Conservation (phyloP, 2,888 invertebrate genomes). For the Limenitis camilla region DNA sequence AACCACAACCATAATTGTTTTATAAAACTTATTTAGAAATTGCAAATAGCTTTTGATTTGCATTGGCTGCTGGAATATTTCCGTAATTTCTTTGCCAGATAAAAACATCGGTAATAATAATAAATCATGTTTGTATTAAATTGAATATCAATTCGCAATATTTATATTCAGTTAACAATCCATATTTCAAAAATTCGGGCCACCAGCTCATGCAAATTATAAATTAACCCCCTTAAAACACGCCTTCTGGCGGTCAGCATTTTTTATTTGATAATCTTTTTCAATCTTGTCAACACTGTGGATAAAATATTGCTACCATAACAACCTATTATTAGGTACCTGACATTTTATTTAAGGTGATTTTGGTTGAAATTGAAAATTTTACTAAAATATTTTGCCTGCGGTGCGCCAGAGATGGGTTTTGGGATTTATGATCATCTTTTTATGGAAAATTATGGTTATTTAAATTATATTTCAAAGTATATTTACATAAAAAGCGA, state of each 20-base stretch:
- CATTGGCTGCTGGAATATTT: too few relatives aligned
- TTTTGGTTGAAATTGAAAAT: slow-evolving; percentile 64
- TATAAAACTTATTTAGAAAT: too few relatives aligned
- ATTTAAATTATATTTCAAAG: slow-evolving; percentile 40
- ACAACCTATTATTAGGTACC: slow-evolving; percentile 66
- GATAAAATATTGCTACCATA: slow-evolving; percentile 64
- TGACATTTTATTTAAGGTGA: slow-evolving; percentile 65
- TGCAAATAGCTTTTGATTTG: too few relatives aligned
- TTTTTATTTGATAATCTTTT: slow-evolving; percentile 47
- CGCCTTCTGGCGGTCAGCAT: slow-evolving; percentile 57
- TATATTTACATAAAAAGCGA: slow-evolving; percentile 11
- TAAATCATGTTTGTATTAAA: background rate
- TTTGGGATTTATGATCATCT: slow-evolving; percentile 55
- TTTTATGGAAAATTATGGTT: slow-evolving; percentile 36
- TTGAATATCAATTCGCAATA: slow-evolving; percentile 33
- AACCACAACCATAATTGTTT: too few relatives aligned
- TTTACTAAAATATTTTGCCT: slow-evolving; percentile 49
- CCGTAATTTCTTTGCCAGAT: too few relatives aligned
- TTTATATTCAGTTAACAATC: slow-evolving; percentile 50
- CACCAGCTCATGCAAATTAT: slow-evolving; percentile 67
- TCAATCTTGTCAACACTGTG: slow-evolving; percentile 65
- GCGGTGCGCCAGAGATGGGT: slow-evolving; percentile 57
- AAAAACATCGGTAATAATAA: too few relatives aligned
- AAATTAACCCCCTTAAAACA: slow-evolving; percentile 68
- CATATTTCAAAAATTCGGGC: slow-evolving; percentile 53